Evolutionary conservation across 2,113 vertebrate species (phyloP), one percentile per base, ranked within the genome.

Genomic region (Osmerus mordax): DNA sequence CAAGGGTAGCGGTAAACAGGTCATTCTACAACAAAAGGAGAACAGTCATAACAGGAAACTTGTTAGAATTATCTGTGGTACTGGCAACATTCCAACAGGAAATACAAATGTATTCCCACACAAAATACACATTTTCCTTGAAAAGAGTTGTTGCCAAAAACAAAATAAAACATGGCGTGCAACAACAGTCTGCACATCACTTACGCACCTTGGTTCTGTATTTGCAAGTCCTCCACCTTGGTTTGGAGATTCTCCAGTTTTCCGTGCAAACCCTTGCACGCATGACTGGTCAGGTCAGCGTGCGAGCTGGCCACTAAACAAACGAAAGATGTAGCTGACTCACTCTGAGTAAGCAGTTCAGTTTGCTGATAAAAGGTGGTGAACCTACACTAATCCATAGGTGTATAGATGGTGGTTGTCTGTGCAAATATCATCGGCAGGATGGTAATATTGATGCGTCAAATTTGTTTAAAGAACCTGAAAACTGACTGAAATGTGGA

Each of bases 201-300:
- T 60, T 36, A 25, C 56, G n/a, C 82, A 92, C 87, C 90, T 89
- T 86, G 82, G 0, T 78, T 89, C 78, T 90, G 89, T 3, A 83
- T 28, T 68, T 93, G 85, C 63, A 86, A 79, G 0, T 83, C 84
- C 80, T 90, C 85, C 60, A 90, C 70, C 56, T 85, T 69, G 71
- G 80, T 90, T 29, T 92, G 87, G 56, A 91, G 84, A 65, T 71
- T 87, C 74, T 89, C 82, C 79, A 86, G 73, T 71, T 89, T 89
- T 71, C 84, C 90, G 71, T 90, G 87, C 59, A 89, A 81, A 21
- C 87, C 89, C 54, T 74, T 84, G 69, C 78, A 78, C 32, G 69
- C 76, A 64, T 74, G 82, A 65, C 76, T 47, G 62, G 71, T 85
- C 56, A 68, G 63, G 81, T 89, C 85, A 73, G 73, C 1, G 58